phyloP scores from a whole-genome alignment of 2,888 invertebrate species.

The Phengaris alcon region DNA sequence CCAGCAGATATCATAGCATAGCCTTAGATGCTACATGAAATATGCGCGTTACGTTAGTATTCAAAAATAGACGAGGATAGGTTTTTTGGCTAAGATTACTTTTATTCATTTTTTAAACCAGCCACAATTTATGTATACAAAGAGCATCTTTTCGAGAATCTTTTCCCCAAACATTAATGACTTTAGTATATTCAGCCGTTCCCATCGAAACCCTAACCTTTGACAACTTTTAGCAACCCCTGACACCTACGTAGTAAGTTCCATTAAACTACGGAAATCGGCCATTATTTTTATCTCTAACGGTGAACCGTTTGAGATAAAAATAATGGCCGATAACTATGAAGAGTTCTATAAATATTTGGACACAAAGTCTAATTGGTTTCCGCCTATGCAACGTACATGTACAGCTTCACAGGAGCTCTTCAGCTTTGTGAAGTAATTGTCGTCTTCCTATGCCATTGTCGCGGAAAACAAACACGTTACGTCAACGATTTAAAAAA shows the following conservation, averaged over 20 bases:
- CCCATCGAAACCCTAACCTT: neutral
- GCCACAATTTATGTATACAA: too few species aligned
- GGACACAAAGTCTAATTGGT: constrained; percentile 8
- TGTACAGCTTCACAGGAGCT: neutral
- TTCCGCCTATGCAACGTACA: neutral
- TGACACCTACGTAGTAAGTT: too few species aligned
- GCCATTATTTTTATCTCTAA: neutral
- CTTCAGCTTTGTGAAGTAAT: constrained; percentile 10
- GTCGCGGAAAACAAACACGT: neutral
- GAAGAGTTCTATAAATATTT: neutral
- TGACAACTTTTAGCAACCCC: neutral
- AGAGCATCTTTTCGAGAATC: too few species aligned
- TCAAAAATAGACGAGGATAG: too few species aligned
- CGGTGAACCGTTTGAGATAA: neutral
- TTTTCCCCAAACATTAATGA: too few species aligned
- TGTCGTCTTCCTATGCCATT: neutral
- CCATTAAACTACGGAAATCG: neutral
- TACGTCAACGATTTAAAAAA: neutral
- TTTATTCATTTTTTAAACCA: too few species aligned
- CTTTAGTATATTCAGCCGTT: too few species aligned
- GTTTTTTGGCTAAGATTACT: too few species aligned
- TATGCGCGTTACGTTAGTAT: too few species aligned
- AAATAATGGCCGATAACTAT: constrained; percentile 1
- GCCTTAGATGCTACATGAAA: too few species aligned
- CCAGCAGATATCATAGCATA: too few species aligned